Conservation (phyloP, 2,113 vertebrate genomes). For the Callionymus lyra region DNA sequence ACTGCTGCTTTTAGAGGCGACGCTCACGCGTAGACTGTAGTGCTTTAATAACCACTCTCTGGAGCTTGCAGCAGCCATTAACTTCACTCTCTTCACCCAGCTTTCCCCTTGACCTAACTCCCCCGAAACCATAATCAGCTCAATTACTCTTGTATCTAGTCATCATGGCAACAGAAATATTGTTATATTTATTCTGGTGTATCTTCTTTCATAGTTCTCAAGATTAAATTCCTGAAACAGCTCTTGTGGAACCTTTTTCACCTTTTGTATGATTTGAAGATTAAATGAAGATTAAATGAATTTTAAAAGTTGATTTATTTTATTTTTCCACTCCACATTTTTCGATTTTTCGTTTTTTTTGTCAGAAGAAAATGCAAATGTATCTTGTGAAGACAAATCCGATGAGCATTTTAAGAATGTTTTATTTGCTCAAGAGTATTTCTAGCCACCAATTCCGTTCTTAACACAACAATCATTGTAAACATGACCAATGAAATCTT, state of each 20-base stretch:
- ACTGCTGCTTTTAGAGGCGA: neutral
- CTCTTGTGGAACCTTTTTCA: conserved; percentile 24
- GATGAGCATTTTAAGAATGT: no score
- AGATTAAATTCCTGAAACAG: conserved; percentile 4
- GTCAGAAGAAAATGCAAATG: no score
- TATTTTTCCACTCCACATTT: conserved; percentile 3
- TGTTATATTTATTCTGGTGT: conserved; percentile 39
- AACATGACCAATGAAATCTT: no score
- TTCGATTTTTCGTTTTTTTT: conserved; percentile 9
- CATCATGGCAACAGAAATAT: conserved; percentile 2
- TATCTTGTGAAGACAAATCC: no score
- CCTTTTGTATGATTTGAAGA: conserved; percentile 48
- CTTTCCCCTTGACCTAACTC: conserved; percentile 13
- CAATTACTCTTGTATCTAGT: conserved; percentile 47
- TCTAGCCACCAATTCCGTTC: no score
- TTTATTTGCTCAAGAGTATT: no score
- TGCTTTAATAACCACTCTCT: conserved; percentile 46
- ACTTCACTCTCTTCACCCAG: conserved; percentile 21
- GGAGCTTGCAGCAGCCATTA: conserved; percentile 24
- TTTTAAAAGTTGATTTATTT: conserved; percentile 29
- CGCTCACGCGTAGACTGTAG: conserved; percentile 43
- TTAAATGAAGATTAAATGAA: conserved; percentile 54
- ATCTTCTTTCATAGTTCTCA: conserved; percentile 7
- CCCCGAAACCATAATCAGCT: conserved; percentile 10
- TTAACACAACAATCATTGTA: no score